These are phyloP conservation scores for Thunnus albacares DNA, from an alignment of 2,797 vertebrate genomes.

Conservation along the genomic window DNA sequence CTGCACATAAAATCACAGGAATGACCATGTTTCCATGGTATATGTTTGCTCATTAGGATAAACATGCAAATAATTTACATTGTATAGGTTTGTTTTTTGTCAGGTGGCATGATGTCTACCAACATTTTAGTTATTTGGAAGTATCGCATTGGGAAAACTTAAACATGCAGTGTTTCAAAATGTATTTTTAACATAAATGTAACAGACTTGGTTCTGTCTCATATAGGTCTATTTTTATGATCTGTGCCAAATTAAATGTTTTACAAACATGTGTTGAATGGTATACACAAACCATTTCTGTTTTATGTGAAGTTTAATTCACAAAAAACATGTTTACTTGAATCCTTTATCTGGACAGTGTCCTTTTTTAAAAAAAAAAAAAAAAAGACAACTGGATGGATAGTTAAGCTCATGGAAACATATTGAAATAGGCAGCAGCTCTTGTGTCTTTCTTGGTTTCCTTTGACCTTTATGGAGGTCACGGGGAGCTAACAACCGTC, in stretches of 20 bases:
- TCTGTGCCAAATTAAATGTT: background rate
- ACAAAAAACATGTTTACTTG: background rate
- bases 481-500: background rate
- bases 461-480: conserved; percentile 21
- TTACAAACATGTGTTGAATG: background rate
- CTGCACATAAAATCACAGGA: background rate
- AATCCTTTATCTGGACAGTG: background rate
- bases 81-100: background rate
- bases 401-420: background rate
- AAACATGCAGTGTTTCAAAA: background rate
- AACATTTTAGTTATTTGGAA: no score
- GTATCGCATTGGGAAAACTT: no score
- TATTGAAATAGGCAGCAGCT: background rate
- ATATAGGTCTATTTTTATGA: background rate
- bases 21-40: background rate
- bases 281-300: background rate
- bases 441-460: background rate
- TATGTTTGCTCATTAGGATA: background rate
- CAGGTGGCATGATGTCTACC: no score
- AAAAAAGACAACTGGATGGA: background rate
- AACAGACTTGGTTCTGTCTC: background rate
- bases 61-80: background rate
- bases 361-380: background rate
- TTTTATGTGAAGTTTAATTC: background rate
- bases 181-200: background rate